phyloP scores from a whole-genome alignment of 2,888 invertebrate genomes.

The Hypomecis atomaria region DNA sequence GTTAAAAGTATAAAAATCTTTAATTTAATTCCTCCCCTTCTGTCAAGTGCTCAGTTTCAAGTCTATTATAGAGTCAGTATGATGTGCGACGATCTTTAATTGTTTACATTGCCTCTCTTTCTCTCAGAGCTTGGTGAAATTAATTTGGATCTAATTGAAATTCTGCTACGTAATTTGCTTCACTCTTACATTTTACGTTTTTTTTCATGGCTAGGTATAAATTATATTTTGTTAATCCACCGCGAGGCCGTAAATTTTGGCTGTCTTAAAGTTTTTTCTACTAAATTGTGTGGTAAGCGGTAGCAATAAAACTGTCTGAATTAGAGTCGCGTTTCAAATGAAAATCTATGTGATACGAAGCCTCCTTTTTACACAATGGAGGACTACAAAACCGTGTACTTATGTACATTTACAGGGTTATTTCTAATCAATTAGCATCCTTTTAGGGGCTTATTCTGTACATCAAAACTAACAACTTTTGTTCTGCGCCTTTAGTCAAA shows the following conservation, averaged over 20 bases:
- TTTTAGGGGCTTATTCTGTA: too few species aligned
- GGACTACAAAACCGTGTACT: too few species aligned
- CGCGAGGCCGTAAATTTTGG: constrained; percentile 13
- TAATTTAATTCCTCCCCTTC: too few species aligned
- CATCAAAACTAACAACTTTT: too few species aligned
- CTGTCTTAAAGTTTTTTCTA: constrained; percentile 4
- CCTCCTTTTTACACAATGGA: too few species aligned
- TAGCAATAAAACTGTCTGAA: constrained; percentile 1
- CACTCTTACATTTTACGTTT: constrained; percentile 16
- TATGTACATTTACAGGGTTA: too few species aligned
- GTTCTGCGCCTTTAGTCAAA: too few species aligned
- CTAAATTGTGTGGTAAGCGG: constrained; percentile 12
- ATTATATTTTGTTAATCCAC: constrained; percentile 22
- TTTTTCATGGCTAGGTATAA: constrained; percentile 17
- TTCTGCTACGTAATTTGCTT: constrained; percentile 13
- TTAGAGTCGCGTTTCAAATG: too few species aligned
- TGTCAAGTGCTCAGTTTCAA: too few species aligned
- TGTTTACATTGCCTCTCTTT: constrained; percentile 4
- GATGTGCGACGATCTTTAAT: neutral
- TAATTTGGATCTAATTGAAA: constrained; percentile 30
- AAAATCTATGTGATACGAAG: too few species aligned
- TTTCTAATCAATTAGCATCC: too few species aligned
- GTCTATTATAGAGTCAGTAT: neutral
- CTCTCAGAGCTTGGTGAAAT: constrained; percentile 17
- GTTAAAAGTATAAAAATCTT: too few species aligned